phyloP scores from a whole-genome alignment of 2,797 vertebrate species.

The Ataeniobius toweri region DNA sequence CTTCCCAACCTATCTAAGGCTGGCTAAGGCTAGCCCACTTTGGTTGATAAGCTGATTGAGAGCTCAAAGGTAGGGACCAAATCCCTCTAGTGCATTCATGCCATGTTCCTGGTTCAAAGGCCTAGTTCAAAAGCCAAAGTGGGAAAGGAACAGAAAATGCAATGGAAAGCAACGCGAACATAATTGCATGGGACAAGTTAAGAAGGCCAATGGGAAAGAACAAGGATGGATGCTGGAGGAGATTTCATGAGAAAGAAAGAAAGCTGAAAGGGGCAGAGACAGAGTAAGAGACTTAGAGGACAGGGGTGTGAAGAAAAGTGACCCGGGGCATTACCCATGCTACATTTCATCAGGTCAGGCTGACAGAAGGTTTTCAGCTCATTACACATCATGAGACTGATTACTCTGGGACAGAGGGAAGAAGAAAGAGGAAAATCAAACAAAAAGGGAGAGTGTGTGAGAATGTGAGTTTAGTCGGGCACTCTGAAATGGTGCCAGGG shows the following conservation, averaged over 20 bases:
- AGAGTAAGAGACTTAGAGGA: constrained; percentile 50
- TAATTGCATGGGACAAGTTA: constrained; percentile 54
- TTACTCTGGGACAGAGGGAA: constrained; percentile 69
- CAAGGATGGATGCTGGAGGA: constrained; percentile 38
- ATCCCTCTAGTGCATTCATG: constrained; percentile 79
- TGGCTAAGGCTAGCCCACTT: constrained; percentile 71
- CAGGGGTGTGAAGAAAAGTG: constrained; percentile 70
- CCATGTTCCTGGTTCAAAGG: constrained; percentile 79
- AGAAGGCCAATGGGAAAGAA: constrained; percentile 53
- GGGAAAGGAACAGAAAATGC: constrained; percentile 35
- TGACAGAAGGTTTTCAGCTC: constrained; percentile 76
- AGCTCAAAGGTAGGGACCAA: constrained; percentile 74
- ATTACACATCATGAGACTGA: constrained; percentile 82
- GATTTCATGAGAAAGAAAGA: constrained; percentile 33
- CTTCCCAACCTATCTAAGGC: constrained; percentile 67
- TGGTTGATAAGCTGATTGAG: constrained; percentile 78
- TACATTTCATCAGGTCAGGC: constrained; percentile 76
- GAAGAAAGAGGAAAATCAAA: constrained; percentile 63
- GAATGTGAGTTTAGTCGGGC: constrained; percentile 62
- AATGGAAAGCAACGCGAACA: constrained; percentile 29
- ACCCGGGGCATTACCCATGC: constrained; percentile 75
- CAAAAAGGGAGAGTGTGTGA: constrained; percentile 50
- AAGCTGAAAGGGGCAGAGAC: constrained; percentile 24
- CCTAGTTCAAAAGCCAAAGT: constrained; percentile 75
- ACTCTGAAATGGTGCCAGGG: constrained; percentile 73